Evolutionary conservation across 2,797 vertebrate species (phyloP).

Genomic region (Premnoplex brunnescens): DNA sequence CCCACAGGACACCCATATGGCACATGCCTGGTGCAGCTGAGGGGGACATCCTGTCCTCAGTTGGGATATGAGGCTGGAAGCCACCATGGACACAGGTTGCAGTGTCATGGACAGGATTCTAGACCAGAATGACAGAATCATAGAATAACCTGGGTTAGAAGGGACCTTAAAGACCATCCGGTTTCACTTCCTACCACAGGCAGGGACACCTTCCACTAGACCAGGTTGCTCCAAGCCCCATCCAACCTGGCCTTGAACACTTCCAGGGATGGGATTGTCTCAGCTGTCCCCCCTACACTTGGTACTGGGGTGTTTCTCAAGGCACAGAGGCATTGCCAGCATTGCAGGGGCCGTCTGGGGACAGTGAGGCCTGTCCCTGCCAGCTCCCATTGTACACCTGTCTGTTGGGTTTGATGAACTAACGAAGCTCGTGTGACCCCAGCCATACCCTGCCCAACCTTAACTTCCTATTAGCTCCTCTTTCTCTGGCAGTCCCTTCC

Average conservation of each 20-base stretch:
- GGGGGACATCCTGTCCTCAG: accelerated
- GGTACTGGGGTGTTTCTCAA: background rate
- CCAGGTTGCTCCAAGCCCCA: background rate
- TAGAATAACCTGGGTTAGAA: background rate
- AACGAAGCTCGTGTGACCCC: background rate
- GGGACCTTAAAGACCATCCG: too few species aligned
- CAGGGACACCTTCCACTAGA: background rate
- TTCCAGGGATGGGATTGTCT: background rate
- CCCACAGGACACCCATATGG: accelerated
- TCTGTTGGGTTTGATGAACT: background rate
- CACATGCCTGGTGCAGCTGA: accelerated
- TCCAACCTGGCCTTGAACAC: background rate
- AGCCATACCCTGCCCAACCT: accelerated
- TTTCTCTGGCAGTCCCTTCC: background rate
- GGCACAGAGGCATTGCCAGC: background rate
- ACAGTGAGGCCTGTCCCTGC: accelerated
- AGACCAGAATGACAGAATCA: too few species aligned
- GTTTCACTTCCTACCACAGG: too few species aligned
- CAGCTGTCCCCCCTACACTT: accelerated
- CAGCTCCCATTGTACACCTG: background rate
- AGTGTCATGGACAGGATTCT: background rate
- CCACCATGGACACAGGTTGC: accelerated
- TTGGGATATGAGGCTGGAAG: background rate
- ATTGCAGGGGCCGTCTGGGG: background rate
- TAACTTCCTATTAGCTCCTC: background rate